A percentile compares a stretch with the other conserved stretches of the same genome.
Conservation (phyloP, 2,797 vertebrate genomes). For the Myotis vivesi region DNA sequence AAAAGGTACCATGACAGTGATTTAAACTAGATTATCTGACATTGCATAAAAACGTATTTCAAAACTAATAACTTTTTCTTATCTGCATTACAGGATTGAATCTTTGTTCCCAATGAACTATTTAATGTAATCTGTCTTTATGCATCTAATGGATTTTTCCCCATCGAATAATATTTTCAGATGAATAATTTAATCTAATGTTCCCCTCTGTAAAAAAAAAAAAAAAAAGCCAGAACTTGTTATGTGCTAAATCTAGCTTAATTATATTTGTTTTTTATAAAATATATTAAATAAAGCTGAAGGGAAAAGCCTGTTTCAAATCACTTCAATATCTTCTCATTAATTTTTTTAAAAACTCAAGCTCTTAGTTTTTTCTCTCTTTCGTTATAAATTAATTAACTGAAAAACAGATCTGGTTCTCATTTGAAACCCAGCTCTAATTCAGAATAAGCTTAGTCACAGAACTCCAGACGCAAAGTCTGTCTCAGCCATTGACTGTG, state of each 20-base stretch:
- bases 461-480: neutral
- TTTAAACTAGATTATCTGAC: constrained; percentile 49
- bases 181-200: constrained; percentile 60
- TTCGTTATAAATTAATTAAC: constrained; percentile 50
- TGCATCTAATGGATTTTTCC: constrained; percentile 39
- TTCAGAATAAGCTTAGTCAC: constrained; percentile 15
- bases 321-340: constrained; percentile 36
- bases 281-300: constrained; percentile 51
- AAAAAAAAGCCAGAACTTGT: neutral
- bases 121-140: constrained; percentile 18
- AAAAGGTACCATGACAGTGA: constrained; percentile 5
- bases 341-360: neutral
- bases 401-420: constrained; percentile 54
- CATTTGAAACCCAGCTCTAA: constrained; percentile 49
- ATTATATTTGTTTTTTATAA: constrained; percentile 59
- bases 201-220: neutral
- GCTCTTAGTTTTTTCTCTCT: constrained; percentile 36
- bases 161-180: constrained; percentile 22
- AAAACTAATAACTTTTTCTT: constrained; percentile 22
- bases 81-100: neutral
- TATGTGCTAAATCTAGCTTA: constrained; percentile 28
- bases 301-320: constrained; percentile 9
- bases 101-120: constrained; percentile 38
- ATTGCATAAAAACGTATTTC: constrained; percentile 23
- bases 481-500: neutral